Evolutionary conservation across 2,888 invertebrate species (phyloP).

Genomic region (Empis stercorea): DNA sequence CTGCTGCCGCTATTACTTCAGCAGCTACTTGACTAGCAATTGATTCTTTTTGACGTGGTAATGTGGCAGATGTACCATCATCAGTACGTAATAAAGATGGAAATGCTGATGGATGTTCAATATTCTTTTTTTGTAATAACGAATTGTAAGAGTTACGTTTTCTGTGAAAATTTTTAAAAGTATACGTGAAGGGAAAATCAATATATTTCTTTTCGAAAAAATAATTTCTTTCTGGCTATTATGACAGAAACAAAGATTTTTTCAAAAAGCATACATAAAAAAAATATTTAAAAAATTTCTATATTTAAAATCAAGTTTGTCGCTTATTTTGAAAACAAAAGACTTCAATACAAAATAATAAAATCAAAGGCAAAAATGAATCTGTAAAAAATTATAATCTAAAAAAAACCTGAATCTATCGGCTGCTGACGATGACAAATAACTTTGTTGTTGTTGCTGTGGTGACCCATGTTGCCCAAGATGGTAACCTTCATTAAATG

Average conservation of each 20-base stretch:
- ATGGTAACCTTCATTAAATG: conserved; percentile 2
- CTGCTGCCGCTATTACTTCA: background rate
- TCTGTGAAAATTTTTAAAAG: too few species aligned
- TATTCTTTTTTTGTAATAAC: conserved; percentile 32
- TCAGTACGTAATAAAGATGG: conserved; percentile 50
- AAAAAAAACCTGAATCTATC: background rate
- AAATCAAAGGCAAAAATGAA: background rate
- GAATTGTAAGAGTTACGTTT: conserved; percentile 9
- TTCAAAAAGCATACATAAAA: background rate
- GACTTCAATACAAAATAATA: background rate
- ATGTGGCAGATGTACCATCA: conserved; percentile 7
- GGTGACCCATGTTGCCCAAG: background rate
- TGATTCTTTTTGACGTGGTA: conserved; percentile 1
- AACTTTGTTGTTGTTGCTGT: background rate
- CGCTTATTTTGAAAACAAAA: background rate
- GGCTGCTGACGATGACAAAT: background rate
- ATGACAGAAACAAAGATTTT: background rate
- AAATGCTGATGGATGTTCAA: conserved; percentile 59
- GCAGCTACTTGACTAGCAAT: conserved; percentile 2
- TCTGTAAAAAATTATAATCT: background rate
- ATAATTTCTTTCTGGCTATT: too few species aligned
- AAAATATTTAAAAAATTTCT: background rate
- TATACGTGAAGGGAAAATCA: background rate
- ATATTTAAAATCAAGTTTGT: background rate
- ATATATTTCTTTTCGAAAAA: too few species aligned